These are phyloP conservation scores for Capricornis sumatraensis DNA, from an alignment of 2,113 vertebrate species.

Conservation along the genomic window DNA sequence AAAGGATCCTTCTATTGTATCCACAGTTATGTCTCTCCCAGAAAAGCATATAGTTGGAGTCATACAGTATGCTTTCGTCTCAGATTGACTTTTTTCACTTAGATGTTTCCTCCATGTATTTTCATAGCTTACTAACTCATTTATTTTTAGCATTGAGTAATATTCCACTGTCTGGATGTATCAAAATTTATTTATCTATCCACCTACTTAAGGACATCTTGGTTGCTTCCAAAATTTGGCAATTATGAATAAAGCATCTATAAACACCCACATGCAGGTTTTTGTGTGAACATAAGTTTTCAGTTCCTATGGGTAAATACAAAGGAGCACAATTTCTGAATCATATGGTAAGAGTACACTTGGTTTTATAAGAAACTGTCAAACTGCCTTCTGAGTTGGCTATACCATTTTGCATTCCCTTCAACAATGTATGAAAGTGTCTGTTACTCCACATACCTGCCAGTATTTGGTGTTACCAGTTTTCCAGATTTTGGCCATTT, in stretches of 20 bases:
- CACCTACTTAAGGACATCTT: not conserved
- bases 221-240: not conserved
- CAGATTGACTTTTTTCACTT: not conserved
- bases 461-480: not conserved
- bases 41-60: not conserved
- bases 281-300: not conserved
- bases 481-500: not conserved
- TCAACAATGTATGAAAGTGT: not conserved
- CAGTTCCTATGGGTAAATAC: not conserved
- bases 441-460: not conserved
- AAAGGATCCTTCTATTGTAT: not conserved
- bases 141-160: not conserved
- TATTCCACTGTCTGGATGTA: not conserved
- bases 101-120: not conserved
- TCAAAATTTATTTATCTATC: not conserved
- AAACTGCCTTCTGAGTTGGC: not conserved
- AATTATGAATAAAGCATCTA: not conserved
- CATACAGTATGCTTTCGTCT: not conserved
- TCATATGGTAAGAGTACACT: not conserved
- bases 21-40: not conserved
- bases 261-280: not conserved
- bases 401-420: not conserved
- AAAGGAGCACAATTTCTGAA: not conserved
- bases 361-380: not conserved
- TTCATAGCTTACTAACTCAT: not conserved